phyloP scores from a whole-genome alignment of 1,140 invertebrate species.

The Macrobrachium rosenbergii region DNA sequence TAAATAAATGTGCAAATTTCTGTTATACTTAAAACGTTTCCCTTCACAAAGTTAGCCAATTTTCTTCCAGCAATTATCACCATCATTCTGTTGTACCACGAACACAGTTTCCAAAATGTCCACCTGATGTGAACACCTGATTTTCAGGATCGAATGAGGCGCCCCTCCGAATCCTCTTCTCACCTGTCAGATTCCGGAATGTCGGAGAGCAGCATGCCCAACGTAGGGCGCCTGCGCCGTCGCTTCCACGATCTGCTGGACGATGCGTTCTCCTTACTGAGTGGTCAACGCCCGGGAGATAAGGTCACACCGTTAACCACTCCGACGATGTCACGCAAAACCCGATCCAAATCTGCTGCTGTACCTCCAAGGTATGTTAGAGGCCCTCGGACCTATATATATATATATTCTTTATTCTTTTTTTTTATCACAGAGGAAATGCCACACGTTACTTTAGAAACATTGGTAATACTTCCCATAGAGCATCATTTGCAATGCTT shows the following conservation, averaged over 20 bases:
- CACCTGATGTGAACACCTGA: not conserved
- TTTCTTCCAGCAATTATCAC: no score
- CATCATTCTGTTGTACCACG: no score
- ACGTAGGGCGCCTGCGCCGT: constrained; percentile 75
- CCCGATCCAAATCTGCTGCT: constrained; percentile 48
- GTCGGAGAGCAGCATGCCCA: constrained; percentile 51
- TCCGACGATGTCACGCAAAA: constrained; percentile 32
- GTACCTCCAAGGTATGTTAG: constrained; percentile 15
- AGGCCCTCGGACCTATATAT: not conserved
- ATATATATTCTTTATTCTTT: no score
- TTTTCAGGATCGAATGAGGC: constrained; percentile 16
- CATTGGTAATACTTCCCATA: no score
- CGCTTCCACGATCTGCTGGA: constrained; percentile 79
- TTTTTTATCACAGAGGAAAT: no score
- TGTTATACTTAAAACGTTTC: no score
- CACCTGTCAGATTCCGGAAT: constrained; percentile 24
- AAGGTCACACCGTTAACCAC: constrained; percentile 52
- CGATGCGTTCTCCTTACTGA: constrained; percentile 78
- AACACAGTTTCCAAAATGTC: no score
- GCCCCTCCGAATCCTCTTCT: constrained; percentile 36
- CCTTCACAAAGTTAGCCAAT: no score
- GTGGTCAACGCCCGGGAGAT: constrained; percentile 69
- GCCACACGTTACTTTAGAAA: no score
- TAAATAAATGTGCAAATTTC: no score
- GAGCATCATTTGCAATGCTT: no score